Base-by-base conservation (phyloP, 2,797 vertebrate genomes). In the Carduelis carduelis region DNA sequence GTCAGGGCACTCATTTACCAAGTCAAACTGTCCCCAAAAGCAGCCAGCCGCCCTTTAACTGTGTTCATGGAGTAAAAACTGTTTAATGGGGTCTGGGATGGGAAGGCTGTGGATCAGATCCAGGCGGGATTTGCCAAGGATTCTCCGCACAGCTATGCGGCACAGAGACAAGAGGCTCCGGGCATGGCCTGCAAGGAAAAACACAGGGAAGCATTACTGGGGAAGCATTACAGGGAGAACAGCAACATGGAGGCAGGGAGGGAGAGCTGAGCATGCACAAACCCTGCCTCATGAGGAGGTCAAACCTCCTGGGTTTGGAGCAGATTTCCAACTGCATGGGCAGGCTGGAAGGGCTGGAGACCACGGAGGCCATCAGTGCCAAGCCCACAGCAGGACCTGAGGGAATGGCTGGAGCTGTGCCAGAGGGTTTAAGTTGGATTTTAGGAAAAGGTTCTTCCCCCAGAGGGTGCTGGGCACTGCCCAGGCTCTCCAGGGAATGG, bases 91-190 rank as follows among this genome's bases (percentile, higher is more conserved):
- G 53, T 98, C 98, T 9, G 99, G 99, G 83, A 99, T 90, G 7
- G 99, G 99, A 95, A 99, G 98, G 7, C 92, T 97, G 12, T 97
- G 96, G 76, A 99, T 98, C 88, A 98, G 97, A 41, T 87, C 97
- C 37, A 99, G 98, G 10, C 98, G 98, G 46, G 88, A 71, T 96
- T 99, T 99, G 91, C 98, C 99, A 87, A 99, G 98, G 8, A 96
- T 92, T 96, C 97, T 98, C 72, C 99, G 98, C 56, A 99, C 98
- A 39, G 97, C 83, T 93, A 99, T 98, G 44, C 99, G 99, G 96
- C 99, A 99, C 94, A 98, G 82, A 63, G 98, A 96, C 49, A 98
- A 98, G 97, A 99, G 96, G 89, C 98, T 97, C 52, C 96, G 97
- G 66, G 99, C 97, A 72, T 64, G 46, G 95, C 98, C 99, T 99